These are phyloP conservation scores for Cossypha heuglini DNA, from an alignment of 2,797 vertebrate genomes.

Conservation along the genomic window DNA sequence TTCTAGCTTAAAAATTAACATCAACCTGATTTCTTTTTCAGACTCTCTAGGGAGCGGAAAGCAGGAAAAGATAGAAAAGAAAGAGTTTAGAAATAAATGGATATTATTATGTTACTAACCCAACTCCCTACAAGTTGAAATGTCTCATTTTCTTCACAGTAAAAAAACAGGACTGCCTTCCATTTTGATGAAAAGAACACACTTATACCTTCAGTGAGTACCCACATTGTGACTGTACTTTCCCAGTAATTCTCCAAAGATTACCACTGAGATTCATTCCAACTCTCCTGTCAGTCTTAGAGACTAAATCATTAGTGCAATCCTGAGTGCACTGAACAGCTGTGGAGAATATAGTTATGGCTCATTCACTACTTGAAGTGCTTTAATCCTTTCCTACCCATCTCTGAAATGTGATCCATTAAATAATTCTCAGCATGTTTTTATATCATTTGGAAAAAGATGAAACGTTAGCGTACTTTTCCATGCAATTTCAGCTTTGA, in stretches of 20 bases:
- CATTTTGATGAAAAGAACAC: neutral
- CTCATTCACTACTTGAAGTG: slow-evolving; percentile 22
- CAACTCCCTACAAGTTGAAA: neutral
- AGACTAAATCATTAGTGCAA: slow-evolving; percentile 9
- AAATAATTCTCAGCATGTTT: slow-evolving; percentile 22
- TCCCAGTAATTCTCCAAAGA: neutral
- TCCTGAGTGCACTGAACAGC: slow-evolving; percentile 20
- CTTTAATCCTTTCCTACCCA: slow-evolving; percentile 16
- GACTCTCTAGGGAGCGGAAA: neutral
- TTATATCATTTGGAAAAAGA: slow-evolving; percentile 21
- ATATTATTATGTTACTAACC: neutral
- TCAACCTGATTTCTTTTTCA: neutral
- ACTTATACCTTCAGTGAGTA: neutral
- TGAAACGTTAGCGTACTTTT: neutral
- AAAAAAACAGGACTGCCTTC: slow-evolving; percentile 27
- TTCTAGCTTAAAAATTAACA: neutral
- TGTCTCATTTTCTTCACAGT: neutral
- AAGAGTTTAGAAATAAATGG: neutral
- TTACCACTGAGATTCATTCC: neutral
- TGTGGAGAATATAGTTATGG: slow-evolving; percentile 31
- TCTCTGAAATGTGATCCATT: slow-evolving; percentile 6
- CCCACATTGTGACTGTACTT: neutral
- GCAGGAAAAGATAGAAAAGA: neutral
- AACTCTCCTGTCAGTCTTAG: neutral
- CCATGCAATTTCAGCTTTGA: neutral